Evolutionary conservation across 2,888 invertebrate species (phyloP).

Genomic region (Napeogenes sylphis): DNA sequence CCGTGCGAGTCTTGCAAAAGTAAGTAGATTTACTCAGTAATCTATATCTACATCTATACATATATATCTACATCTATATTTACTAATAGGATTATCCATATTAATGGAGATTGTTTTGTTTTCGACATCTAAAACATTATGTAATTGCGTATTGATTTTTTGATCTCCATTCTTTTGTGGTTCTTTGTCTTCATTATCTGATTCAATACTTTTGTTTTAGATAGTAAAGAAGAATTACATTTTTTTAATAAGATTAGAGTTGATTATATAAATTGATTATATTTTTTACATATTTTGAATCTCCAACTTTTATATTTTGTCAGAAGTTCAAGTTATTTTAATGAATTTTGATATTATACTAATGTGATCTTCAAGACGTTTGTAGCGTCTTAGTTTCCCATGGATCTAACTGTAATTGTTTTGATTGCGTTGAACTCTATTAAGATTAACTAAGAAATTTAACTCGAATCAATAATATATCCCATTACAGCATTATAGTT

Average conservation of each 20-base stretch:
- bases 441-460: no score
- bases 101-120: not conserved
- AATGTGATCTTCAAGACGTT: not conserved
- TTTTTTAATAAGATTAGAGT: no score
- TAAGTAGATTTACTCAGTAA: conserved; percentile 37
- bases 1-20: conserved; percentile 71
- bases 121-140: not conserved
- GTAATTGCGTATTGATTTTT: not conserved
- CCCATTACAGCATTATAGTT: no score
- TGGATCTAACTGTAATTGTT: conserved; percentile 25
- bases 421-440: conserved; percentile 22
- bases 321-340: not conserved
- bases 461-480: no score
- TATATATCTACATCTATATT: conserved; percentile 5
- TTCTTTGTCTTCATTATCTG: not conserved
- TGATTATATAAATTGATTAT: no score
- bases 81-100: not conserved
- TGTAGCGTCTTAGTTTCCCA: not conserved
- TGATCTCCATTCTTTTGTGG: not conserved
- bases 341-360: not conserved
- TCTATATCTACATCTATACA: conserved; percentile 3
- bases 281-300: no score
- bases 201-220: not conserved
- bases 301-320: no score
- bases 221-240: not conserved